Evolutionary conservation across 2,888 invertebrate species (phyloP), one percentile per base, ranked within the genome.

Genomic region (Cybosia mesomella): DNA sequence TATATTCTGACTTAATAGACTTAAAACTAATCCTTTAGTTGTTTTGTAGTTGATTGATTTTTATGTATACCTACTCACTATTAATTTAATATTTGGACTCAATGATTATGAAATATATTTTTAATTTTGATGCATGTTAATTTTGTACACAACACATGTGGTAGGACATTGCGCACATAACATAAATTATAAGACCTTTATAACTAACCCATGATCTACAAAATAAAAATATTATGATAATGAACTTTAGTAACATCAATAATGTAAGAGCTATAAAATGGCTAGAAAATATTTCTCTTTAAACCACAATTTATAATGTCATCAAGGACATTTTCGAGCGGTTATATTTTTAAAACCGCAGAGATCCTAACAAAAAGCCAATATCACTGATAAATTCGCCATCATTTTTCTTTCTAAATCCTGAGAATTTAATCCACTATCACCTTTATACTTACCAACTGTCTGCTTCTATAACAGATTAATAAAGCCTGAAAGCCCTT

Each of bases 401-500:
- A n/a, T 11, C 32, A 53, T 34, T 62, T 53, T 62, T 53, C 32
- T 53, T 34, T 34, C 32, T 21, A 34, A 61, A 13, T 32, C 24
- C 60, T 32, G 21, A n/a, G 22, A 34, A 53, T 60, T 66, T 21
- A 66, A 60, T 55, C 10, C 55, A 55, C 54, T 61, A 61, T 58
- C 32, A 54, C 36, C 59, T 43, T 13, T 18, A 39, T 55, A 60
- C 72, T 69, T 70, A 77, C 71, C 64, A 71, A 74, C 68, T 72
- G 73, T 70, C 73, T 65, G 72, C 61, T 67, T 67, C 68, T 69
- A 67, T 80, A 74, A 71, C 74, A 79, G 84, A 84, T 84, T 83
- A 82, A 84, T 84, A 83, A 79, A 79, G 64, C 64, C 39, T 28
- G 58, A 22, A 34, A 61, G 82, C 74, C 76, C 85, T 75, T 55